Evolutionary conservation across 1,140 invertebrate species (phyloP), one percentile per base, ranked within the genome.

Genomic region (Drosophila aff.): DNA sequence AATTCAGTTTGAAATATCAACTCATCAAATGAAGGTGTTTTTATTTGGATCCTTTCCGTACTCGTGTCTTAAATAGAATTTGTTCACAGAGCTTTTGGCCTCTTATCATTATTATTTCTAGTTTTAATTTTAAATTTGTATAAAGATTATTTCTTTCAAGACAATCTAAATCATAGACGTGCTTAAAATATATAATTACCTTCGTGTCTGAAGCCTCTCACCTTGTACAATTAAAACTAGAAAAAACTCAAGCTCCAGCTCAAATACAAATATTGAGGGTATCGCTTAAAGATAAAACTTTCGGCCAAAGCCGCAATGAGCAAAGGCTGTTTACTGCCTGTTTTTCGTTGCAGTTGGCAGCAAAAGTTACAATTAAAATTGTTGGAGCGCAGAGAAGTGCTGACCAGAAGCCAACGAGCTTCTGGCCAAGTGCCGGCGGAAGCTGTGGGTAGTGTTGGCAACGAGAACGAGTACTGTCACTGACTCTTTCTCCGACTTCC

Each of bases 261-360:
- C 1, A 26, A 58, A 31, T 15, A 5, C 38, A 50, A 52, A 73
- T 61, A 73, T 61, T 71, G 21, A 41, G 26, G 38, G 18, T 10
- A 13, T n/a, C 16, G 44, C 36, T 60, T 31, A 18, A 41, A 33
- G 41, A 13, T 18, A 61, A 43, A 73, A 68, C 33, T 69, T 58
- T 55, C 26, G 47, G 33, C 57, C 61, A n/a, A 73, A 73, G 46
- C 81, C 81, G 46, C 81, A 84, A 46, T 61, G 62, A 55, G 65
- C 40, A 57, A 26, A 57, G 46, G 50, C 95, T 98, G 16, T 97
- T 72, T 73, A 73, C 67, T 68, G 98, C 81, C 91, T 96, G 73
- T 92, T 97, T 97, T 50, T 55, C 33, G 96, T 96, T 97, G 97
- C 91, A 91, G 93, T 4, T 97, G 97, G 91, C 97, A 97, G 91